Percentiles rank a stretch among this genome's conserved stretches.
Conservation (phyloP, 2,113 vertebrate genomes). For the Dryoscopus gambensis region DNA sequence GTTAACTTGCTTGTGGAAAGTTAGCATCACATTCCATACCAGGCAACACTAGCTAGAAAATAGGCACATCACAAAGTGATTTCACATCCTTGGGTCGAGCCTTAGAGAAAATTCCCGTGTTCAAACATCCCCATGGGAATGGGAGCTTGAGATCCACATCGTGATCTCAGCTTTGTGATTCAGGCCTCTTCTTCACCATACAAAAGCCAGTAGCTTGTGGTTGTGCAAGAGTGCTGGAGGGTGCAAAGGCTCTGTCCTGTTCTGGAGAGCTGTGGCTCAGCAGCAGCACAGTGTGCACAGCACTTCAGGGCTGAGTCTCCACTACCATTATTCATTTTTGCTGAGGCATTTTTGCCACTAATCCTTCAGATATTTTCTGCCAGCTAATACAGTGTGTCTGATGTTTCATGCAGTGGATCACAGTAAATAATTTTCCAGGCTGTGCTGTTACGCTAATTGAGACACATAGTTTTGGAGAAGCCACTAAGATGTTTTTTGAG, state of each 20-base stretch:
- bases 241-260: background rate
- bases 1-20: background rate
- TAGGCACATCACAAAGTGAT: accelerated
- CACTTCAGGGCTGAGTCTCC: background rate
- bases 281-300: background rate
- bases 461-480: background rate
- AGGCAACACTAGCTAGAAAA: background rate
- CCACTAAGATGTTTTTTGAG: background rate
- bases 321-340: background rate
- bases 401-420: background rate
- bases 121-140: accelerated
- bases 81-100: background rate
- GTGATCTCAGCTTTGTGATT: background rate
- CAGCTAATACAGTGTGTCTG: background rate
- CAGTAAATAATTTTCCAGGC: background rate
- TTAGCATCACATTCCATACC: background rate
- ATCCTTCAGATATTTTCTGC: background rate
- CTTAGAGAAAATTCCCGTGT: background rate
- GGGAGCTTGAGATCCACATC: background rate
- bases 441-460: background rate
- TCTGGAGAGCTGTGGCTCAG: background rate
- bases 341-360: background rate
- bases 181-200: background rate
- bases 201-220: background rate
- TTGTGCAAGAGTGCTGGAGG: background rate